Evolutionary conservation across 2,113 vertebrate genomes (phyloP), one percentile per base, ranked within the genome.

Genomic region (Orcinus orca): DNA sequence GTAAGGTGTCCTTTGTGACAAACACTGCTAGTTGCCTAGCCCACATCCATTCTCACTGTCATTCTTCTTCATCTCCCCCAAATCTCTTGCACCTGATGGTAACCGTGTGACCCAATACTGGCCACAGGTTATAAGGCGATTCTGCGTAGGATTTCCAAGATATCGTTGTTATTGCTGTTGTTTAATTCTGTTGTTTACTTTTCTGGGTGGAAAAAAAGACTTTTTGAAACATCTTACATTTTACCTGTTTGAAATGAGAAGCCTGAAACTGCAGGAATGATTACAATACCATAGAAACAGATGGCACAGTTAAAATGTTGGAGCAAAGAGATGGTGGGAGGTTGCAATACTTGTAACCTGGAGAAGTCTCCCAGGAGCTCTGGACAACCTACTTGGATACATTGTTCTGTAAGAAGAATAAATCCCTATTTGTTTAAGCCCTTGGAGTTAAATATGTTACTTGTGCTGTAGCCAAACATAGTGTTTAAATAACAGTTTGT

Each of bases 161-260:
- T 82, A 67, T 4, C 0, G 1, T n/a, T 73, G 0, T 53, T 53
- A 18, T 13, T 68, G 23, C 3, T n/a, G 0, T 55, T 70, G 14
- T 25, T 11, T 79, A 73, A 44, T 65, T 84, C 50, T 60, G 2
- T 62, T 41, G 6, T 53, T 83, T 73, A 79, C 92, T 55, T 80
- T 47, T 36, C 11, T 50, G 12, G 13, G 13, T 65, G 1, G 41
- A 10, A 82, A 63, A n/a, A 87, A 33, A 47, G 0, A 4, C 5
- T 31, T 91, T 82, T 26, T 58, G 8, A 6, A 3, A 41, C 3
- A 55, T n/a, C n/a, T 85, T 74, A 25, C 8, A 86, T 62, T 65
- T 90, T 63, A 63, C 44, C 6, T 36, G 7, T 83, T 38, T 36
- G n/a, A 44, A 55, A 63, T 36, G 10, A 82, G 1, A 68, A 70